Percentiles rank a stretch among this genome's conserved stretches.
Conservation (phyloP, 2,888 invertebrate genomes). For the Chloromyia formosa region DNA sequence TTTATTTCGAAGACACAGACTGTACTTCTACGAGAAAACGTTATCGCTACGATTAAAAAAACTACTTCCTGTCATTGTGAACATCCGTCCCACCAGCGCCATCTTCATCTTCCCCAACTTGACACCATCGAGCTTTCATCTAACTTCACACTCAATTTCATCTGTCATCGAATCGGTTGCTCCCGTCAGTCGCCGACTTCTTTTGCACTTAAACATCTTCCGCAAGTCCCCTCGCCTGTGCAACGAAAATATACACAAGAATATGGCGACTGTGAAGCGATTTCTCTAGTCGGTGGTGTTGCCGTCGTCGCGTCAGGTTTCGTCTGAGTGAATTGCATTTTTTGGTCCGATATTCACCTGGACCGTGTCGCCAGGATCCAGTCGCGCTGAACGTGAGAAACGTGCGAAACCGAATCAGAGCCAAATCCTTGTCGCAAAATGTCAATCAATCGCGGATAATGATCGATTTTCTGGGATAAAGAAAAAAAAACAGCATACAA, state of each 20-base stretch:
- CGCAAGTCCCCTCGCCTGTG: not conserved
- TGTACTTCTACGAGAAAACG: no score
- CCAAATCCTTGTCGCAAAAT: not conserved
- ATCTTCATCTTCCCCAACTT: not conserved
- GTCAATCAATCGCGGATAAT: not conserved
- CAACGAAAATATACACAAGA: constrained; percentile 41
- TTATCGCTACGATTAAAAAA: no score
- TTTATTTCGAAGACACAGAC: no score
- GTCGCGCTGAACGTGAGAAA: not conserved
- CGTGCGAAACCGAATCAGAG: not conserved
- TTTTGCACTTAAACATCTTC: not conserved
- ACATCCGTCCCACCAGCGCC: not conserved
- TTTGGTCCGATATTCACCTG: no score
- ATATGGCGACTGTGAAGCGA: constrained; percentile 36
- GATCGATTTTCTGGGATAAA: constrained; percentile 14
- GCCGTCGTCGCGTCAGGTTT: constrained; percentile 22
- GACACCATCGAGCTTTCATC: not conserved
- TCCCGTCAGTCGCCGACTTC: not conserved
- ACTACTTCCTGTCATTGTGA: constrained; percentile 6
- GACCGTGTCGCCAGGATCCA: no score
- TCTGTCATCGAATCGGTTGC: constrained; percentile 1
- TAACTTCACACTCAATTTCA: constrained; percentile 3
- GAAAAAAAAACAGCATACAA: not conserved
- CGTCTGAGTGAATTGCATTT: not conserved
- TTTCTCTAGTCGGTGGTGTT: constrained; percentile 23